Evolutionary conservation across 2,888 invertebrate genomes (phyloP), one percentile per base, ranked within the genome.

Genomic region (Chironomus tentans): DNA sequence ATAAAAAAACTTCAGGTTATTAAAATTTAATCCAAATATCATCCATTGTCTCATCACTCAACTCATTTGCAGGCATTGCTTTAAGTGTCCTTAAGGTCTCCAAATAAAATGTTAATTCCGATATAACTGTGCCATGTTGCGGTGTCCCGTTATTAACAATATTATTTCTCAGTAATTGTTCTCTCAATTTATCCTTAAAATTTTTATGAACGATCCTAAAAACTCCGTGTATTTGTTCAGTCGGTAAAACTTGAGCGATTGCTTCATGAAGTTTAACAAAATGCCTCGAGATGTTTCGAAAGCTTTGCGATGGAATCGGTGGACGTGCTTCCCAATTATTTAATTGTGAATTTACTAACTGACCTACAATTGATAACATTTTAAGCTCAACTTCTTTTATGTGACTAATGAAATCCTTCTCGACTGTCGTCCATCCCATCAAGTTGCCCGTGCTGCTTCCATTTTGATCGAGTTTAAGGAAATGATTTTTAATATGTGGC

Each of bases 141-240:
- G 97, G 97, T 70, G 97, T 96, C n/a, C 97, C 97, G 85, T 97
- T 95, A 79, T 95, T 97, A 76, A 91, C 90, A 79, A 98, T 94
- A 81, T 95, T 94, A 87, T 96, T 90, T 83, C 91, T 91, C 3
- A 89, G 82, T 79, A 98, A 85, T 82, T 95, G 93, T 80, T 94
- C 92, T 83, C 93, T 87, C 79, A 97, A 85, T 82, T 93, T 91
- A 79, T 91, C 91, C 85, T 95, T 95, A 82, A 98, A 96, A 80
- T 91, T 91, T 81, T 89, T 89, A 84, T 95, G 93, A 73, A 95
- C 91, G 80, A 89, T 89, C 79, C 90, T 87, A 80, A 94, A 93
- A 79, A 94, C 88, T 69, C 86, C 85, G 81, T 91, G 88, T 79
- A 95, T 92, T 86, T 92, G 92, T 79, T 88, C 86, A 79, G 88